Percentiles rank a stretch among this genome's conserved stretches.
phyloP scores from a whole-genome alignment of 1,140 invertebrate genomes.

The Bombus soroeensis region DNA sequence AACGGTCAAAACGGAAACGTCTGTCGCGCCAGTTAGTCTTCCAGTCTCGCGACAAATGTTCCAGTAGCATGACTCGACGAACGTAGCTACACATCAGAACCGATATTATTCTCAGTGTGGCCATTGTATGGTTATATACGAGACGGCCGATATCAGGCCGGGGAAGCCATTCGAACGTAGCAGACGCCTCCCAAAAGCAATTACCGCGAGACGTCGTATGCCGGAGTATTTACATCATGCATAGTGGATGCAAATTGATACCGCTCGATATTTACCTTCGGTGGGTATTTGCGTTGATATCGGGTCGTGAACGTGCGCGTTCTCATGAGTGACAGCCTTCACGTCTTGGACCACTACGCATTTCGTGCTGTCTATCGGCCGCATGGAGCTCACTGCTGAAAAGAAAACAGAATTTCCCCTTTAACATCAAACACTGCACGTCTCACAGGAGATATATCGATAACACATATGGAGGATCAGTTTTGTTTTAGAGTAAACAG shows the following conservation, averaged over 20 bases:
- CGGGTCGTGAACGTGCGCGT: slow-evolving; percentile 87
- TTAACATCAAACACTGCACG: background rate
- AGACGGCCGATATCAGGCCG: slow-evolving; percentile 42
- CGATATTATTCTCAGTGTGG: slow-evolving; percentile 52
- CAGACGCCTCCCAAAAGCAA: slow-evolving; percentile 66
- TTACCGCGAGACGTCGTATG: slow-evolving; percentile 65
- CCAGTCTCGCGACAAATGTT: background rate
- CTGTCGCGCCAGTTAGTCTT: background rate
- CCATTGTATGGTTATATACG: slow-evolving; percentile 52
- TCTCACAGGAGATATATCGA: background rate
- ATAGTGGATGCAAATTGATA: slow-evolving; percentile 70
- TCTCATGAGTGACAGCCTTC: slow-evolving; percentile 92
- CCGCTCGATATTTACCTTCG: slow-evolving; percentile 85
- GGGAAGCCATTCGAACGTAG: slow-evolving; percentile 56
- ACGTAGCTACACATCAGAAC: slow-evolving; percentile 5
- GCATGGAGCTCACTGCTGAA: slow-evolving; percentile 93
- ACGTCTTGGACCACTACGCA: slow-evolving; percentile 95
- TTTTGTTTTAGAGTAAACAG: background rate
- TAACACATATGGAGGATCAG: background rate
- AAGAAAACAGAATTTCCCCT: slow-evolving; percentile 72
- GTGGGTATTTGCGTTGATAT: slow-evolving; percentile 89
- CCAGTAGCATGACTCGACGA: too few relatives aligned
- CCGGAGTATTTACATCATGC: slow-evolving; percentile 68
- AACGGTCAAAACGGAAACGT: background rate
- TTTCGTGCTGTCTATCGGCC: slow-evolving; percentile 91